Percentiles rank a stretch among this genome's conserved stretches.
These are phyloP conservation scores for Ceyx erithaca DNA, from an alignment of 2,797 vertebrate species.

Conservation along the genomic window DNA sequence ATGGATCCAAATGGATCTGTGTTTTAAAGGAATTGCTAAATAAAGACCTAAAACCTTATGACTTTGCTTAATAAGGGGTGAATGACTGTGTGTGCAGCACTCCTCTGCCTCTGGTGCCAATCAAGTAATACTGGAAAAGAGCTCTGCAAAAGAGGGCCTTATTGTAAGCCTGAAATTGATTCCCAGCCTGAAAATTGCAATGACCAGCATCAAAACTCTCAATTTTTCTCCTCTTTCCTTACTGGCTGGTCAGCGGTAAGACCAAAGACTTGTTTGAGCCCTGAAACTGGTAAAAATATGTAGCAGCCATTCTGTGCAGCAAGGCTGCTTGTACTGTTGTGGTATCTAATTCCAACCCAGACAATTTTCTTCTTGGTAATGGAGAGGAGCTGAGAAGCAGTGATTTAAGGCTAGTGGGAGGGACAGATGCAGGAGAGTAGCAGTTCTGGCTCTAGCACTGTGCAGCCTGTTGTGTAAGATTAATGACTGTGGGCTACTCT, in stretches of 20 bases:
- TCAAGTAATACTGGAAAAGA: neutral
- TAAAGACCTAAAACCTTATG: neutral
- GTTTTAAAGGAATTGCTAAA: neutral
- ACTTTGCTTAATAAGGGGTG: neutral
- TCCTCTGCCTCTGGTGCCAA: neutral
- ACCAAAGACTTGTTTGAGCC: neutral
- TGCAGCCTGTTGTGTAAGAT: constrained; percentile 62
- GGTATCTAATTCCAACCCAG: constrained; percentile 9
- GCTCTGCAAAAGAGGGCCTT: neutral
- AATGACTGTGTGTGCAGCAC: fast-evolving
- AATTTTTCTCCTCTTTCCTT: neutral
- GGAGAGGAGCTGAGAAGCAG: constrained; percentile 8
- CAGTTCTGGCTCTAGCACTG: constrained; percentile 37
- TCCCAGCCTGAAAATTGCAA: neutral
- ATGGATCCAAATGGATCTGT: neutral
- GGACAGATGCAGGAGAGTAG: constrained; percentile 57
- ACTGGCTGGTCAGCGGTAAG: neutral
- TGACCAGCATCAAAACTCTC: neutral
- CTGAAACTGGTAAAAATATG: neutral
- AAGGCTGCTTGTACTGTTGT: neutral
- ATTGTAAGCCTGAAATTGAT: neutral
- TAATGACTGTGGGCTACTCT: constrained; percentile 55
- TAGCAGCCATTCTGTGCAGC: neutral
- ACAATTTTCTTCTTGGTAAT: constrained; percentile 1
- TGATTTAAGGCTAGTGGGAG: constrained; percentile 62